phyloP scores from a whole-genome alignment of 2,888 invertebrate species.

The Caenorhabditis japonica region DNA sequence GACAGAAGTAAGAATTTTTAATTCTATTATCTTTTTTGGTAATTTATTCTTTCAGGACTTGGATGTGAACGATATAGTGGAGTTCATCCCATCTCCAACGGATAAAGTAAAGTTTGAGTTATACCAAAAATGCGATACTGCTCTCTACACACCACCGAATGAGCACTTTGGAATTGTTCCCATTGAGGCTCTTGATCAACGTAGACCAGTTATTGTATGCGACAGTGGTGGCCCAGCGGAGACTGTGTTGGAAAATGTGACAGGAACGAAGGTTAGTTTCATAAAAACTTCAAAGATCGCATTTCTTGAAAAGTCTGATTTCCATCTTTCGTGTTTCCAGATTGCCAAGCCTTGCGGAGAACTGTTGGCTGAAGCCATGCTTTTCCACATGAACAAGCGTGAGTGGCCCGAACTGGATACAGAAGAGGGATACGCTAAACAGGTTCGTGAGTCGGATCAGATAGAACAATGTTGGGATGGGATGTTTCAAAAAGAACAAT shows the following conservation, averaged over 20 bases:
- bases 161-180: slow-evolving; percentile 99
- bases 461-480: slow-evolving; percentile 27
- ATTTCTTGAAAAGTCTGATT: not conserved
- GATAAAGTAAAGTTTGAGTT: slow-evolving; percentile 78
- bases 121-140: slow-evolving; percentile 77
- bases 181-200: slow-evolving; percentile 94
- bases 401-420: slow-evolving; percentile 74
- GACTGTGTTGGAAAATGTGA: slow-evolving; percentile 82
- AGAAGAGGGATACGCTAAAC: slow-evolving; percentile 70
- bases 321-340: slow-evolving; percentile 42
- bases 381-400: slow-evolving; percentile 71
- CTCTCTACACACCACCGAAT: slow-evolving; percentile 92
- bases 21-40: not conserved
- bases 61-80: slow-evolving; percentile 76
- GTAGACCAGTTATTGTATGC: slow-evolving; percentile 93
- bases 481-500: slow-evolving; percentile 49
- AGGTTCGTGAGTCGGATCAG: slow-evolving; percentile 63
- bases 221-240: slow-evolving; percentile 96
- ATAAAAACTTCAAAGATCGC: no score
- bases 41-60: slow-evolving; percentile 61
- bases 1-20: slow-evolving; percentile 61
- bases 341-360: slow-evolving; percentile 72
- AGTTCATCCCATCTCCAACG: slow-evolving; percentile 79
- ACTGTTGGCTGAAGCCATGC: slow-evolving; percentile 74
- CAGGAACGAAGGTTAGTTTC: slow-evolving; percentile 78